phyloP scores from a whole-genome alignment of 2,888 invertebrate genomes.

The Venusia cambrica region DNA sequence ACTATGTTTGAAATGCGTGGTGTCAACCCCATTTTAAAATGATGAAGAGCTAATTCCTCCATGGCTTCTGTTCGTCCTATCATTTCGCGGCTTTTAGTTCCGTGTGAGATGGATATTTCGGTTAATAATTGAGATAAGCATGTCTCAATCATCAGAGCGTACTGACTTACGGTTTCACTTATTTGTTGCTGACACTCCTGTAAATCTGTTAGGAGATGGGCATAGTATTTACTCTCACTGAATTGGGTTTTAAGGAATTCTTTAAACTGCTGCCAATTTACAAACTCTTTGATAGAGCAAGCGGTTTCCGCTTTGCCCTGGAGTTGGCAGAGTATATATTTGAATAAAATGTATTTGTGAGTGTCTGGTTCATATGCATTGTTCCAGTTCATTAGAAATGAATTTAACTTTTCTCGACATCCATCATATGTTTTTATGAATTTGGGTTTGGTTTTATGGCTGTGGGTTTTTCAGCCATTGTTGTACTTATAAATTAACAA shows the following conservation, averaged over 20 bases:
- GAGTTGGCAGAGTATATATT: too few species aligned
- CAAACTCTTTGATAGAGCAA: not conserved
- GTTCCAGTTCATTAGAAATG: too few species aligned
- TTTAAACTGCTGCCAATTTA: constrained; percentile 42
- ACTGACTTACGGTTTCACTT: not conserved
- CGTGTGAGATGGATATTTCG: too few species aligned
- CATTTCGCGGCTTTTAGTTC: too few species aligned
- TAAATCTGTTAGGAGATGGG: not conserved
- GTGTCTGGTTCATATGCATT: too few species aligned
- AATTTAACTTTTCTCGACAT: too few species aligned
- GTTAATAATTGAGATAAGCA: too few species aligned
- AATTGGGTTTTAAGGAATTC: constrained; percentile 5
- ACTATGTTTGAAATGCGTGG: not conserved
- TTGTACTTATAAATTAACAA: too few species aligned
- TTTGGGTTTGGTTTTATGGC: too few species aligned
- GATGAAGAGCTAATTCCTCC: not conserved
- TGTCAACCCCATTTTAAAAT: not conserved
- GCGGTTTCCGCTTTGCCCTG: not conserved
- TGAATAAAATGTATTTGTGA: too few species aligned
- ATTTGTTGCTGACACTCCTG: constrained; percentile 11
- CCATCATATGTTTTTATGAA: too few species aligned
- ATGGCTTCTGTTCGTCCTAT: not conserved
- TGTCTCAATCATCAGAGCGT: not conserved
- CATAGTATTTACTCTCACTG: not conserved
- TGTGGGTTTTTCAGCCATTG: too few species aligned